Evolutionary conservation across 1,140 invertebrate genomes (phyloP).

Genomic region (Drosophila lini): DNA sequence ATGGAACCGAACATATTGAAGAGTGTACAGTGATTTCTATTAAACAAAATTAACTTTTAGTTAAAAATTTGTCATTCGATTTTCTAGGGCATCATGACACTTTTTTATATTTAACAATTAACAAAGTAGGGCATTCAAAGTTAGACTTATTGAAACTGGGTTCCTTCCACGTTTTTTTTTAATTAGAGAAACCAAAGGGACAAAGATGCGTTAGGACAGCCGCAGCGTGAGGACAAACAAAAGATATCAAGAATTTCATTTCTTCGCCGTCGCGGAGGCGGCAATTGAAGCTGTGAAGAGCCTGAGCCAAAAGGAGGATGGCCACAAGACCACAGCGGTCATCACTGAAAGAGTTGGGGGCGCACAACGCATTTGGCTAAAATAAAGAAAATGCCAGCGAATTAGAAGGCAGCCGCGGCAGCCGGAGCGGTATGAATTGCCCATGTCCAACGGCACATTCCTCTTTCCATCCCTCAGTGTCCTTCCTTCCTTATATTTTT

Average conservation of each 20-base stretch:
- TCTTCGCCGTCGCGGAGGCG: slow-evolving; percentile 62
- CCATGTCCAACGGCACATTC: slow-evolving; percentile 63
- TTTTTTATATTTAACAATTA: not conserved
- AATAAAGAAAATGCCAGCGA: slow-evolving; percentile 81
- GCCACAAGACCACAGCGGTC: slow-evolving; percentile 59
- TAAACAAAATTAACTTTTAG: not conserved
- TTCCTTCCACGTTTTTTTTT: slow-evolving; percentile 48
- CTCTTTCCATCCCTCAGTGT: slow-evolving; percentile 1
- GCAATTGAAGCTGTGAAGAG: slow-evolving; percentile 52
- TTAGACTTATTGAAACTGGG: not conserved
- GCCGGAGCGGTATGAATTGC: slow-evolving; percentile 63
- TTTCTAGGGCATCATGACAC: not conserved
- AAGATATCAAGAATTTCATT: slow-evolving; percentile 83
- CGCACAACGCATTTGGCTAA: slow-evolving; percentile 75
- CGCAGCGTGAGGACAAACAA: slow-evolving; percentile 74
- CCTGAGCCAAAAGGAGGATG: slow-evolving; percentile 33
- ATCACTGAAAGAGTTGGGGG: slow-evolving; percentile 60
- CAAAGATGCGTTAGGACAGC: slow-evolving; percentile 77
- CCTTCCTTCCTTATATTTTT: slow-evolving; percentile 5
- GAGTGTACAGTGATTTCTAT: not conserved
- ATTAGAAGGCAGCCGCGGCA: slow-evolving; percentile 59
- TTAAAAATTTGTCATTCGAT: not conserved
- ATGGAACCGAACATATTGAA: not conserved
- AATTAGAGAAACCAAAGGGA: slow-evolving; percentile 80
- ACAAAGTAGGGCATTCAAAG: not conserved